phyloP scores from a whole-genome alignment of 2,888 invertebrate species.

The Prenolepis imparis region DNA sequence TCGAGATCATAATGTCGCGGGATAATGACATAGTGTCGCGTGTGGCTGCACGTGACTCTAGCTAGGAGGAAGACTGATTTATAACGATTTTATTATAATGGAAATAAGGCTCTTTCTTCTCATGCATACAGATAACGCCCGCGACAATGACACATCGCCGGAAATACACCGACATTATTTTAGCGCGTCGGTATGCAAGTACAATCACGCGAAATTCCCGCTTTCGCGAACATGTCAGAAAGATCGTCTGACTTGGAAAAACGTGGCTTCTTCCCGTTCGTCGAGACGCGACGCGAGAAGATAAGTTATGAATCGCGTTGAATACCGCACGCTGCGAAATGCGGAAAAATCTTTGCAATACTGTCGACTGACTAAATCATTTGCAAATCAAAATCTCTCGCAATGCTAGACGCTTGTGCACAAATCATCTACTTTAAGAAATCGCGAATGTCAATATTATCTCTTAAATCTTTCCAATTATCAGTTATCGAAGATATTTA shows the following conservation, averaged over 20 bases:
- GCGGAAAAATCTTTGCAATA: neutral
- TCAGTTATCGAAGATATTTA: neutral
- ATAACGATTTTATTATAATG: constrained; percentile 82
- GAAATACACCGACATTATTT: constrained; percentile 74
- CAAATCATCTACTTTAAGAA: neutral
- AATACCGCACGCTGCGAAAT: neutral
- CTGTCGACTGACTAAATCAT: constrained; percentile 32
- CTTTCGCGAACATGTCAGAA: constrained; percentile 44
- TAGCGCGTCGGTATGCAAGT: constrained; percentile 56
- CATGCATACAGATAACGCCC: constrained; percentile 67
- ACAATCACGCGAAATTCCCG: constrained; percentile 33
- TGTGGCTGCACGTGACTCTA: constrained; percentile 66
- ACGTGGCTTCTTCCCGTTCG: neutral
- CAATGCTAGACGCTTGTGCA: neutral
- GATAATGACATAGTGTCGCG: constrained; percentile 80
- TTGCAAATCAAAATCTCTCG: neutral
- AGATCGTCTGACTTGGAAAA: constrained; percentile 30
- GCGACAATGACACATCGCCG: constrained; percentile 81
- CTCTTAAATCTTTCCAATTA: constrained; percentile 1
- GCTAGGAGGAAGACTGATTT: constrained; percentile 78
- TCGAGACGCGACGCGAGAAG: neutral
- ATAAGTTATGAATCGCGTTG: neutral
- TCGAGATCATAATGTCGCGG: constrained; percentile 81
- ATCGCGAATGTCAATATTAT: too few relatives aligned
- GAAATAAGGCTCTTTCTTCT: constrained; percentile 77